phyloP scores from a whole-genome alignment of 2,888 invertebrate genomes.

The Parnassius mnemosyne region DNA sequence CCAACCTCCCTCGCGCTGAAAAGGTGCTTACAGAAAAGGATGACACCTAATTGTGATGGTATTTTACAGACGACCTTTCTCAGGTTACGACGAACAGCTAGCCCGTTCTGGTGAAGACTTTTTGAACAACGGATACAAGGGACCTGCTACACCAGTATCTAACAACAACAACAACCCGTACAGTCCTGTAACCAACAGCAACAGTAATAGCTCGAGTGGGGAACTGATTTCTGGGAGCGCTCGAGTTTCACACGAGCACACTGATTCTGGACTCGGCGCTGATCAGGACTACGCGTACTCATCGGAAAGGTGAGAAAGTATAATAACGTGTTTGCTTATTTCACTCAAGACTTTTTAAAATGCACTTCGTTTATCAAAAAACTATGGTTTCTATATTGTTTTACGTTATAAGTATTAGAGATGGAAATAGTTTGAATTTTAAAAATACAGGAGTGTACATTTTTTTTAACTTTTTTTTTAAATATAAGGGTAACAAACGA shows the following conservation, averaged over 20 bases:
- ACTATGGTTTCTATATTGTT: too few species aligned
- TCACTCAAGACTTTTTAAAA: too few species aligned
- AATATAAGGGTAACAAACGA: too few species aligned
- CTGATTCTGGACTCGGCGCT: slow-evolving; percentile 87
- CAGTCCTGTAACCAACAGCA: slow-evolving; percentile 75
- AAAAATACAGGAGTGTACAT: too few species aligned
- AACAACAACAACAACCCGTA: slow-evolving; percentile 73
- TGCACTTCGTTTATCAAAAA: too few species aligned
- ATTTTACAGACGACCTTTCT: slow-evolving; percentile 63
- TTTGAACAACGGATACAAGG: slow-evolving; percentile 71
- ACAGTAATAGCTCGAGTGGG: slow-evolving; percentile 77
- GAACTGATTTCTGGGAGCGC: slow-evolving; percentile 75
- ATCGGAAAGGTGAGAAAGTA: slow-evolving; percentile 80
- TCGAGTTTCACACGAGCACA: slow-evolving; percentile 86
- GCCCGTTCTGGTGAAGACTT: slow-evolving; percentile 62
- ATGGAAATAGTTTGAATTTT: too few species aligned
- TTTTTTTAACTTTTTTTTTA: too few species aligned
- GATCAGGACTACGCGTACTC: slow-evolving; percentile 88
- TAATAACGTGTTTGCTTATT: too few species aligned
- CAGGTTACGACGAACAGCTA: slow-evolving; percentile 65
- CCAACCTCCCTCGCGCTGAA: too few species aligned
- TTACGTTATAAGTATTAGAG: too few species aligned
- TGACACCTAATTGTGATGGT: slow-evolving; percentile 1
- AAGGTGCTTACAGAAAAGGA: too few species aligned
- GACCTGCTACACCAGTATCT: slow-evolving; percentile 58